phyloP scores from a whole-genome alignment of 2,797 vertebrate species.

The Taenioides sp. region DNA sequence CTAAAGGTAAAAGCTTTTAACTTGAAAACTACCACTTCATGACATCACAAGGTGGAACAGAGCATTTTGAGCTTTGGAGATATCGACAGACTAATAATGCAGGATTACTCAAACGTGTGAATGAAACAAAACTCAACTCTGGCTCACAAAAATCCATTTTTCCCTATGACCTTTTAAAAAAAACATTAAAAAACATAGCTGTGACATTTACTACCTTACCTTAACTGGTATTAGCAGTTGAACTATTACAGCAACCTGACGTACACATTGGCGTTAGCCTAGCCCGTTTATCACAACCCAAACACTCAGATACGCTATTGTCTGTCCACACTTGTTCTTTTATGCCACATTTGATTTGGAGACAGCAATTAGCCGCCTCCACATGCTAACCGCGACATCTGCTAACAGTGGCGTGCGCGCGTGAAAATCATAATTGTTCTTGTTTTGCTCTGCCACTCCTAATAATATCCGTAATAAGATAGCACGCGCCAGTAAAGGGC shows the following conservation, averaged over 20 bases:
- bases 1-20: no score
- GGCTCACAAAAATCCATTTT: no score
- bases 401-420: conserved; percentile 57
- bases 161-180: no score
- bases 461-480: conserved; percentile 36
- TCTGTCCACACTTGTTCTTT: conserved; percentile 42
- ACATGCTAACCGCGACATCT: conserved; percentile 69
- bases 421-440: conserved; percentile 69
- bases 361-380: conserved; percentile 68
- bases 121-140: no score
- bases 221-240: background rate
- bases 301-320: background rate
- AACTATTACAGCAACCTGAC: conserved; percentile 6
- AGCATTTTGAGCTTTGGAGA: no score
- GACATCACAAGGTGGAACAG: no score
- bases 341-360: conserved; percentile 59
- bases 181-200: no score
- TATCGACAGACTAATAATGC: no score
- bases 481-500: conserved; percentile 28
- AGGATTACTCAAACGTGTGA: no score
- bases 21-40: no score
- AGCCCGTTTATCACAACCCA: background rate
- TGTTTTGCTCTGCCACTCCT: conserved; percentile 53
- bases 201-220: background rate
- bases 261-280: conserved; percentile 1